Percentiles rank a stretch among this genome's conserved stretches.
Evolutionary conservation across 2,113 vertebrate species (phyloP).

Genomic region (Riparia riparia): DNA sequence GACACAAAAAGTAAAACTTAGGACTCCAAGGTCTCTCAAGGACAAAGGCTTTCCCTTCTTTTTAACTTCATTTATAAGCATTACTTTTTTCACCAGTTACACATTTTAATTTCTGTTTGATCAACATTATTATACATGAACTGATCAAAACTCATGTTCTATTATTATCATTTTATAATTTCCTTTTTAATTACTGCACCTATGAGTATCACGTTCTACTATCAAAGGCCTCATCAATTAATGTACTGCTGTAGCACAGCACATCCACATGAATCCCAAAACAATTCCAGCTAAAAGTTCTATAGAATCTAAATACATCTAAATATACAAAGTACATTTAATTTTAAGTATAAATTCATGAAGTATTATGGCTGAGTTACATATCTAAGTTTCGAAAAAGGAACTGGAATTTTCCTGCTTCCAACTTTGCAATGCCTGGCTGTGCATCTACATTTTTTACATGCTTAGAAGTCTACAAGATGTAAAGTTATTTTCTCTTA

Average conservation of each 20-base stretch:
- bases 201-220: not conserved
- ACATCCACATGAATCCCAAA: not conserved
- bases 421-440: rapidly evolving
- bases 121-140: not conserved
- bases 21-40: not conserved
- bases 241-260: not conserved
- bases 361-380: not conserved
- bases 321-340: not conserved
- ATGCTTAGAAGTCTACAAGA: not conserved
- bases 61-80: not conserved
- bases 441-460: not conserved
- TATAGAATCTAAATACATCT: not conserved
- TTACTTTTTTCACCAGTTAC: not conserved
- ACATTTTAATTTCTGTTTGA: not conserved
- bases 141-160: not conserved
- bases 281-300: not conserved
- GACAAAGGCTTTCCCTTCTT: not conserved
- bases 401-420: not conserved
- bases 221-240: not conserved
- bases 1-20: not conserved
- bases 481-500: not conserved
- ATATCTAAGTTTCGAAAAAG: not conserved
- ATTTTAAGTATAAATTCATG: not conserved
- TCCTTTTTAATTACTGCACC: not conserved
- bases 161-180: not conserved